Percentiles rank a stretch among this genome's conserved stretches.
phyloP scores from a whole-genome alignment of 2,113 vertebrate genomes.

The Engraulis encrasicolus region DNA sequence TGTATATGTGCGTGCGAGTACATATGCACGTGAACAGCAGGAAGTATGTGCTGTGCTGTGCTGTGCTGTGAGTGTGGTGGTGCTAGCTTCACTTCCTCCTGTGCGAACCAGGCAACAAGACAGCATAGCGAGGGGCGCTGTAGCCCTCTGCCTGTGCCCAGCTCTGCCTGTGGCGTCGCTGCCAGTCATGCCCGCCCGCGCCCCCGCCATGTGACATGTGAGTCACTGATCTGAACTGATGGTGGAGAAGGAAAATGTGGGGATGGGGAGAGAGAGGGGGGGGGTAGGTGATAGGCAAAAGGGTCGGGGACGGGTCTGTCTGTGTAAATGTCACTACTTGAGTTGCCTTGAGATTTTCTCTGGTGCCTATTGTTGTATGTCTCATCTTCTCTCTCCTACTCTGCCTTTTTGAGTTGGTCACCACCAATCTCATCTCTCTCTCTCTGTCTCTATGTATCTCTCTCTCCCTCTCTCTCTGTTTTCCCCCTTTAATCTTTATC shows the following conservation, averaged over 20 bases:
- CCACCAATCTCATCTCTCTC: no score
- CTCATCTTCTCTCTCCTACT: not conserved
- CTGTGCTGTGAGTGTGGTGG: not conserved
- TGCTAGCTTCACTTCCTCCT: constrained; percentile 5
- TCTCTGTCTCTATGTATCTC: no score
- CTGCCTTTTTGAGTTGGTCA: no score
- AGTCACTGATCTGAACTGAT: constrained; percentile 1
- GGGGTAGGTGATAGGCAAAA: not conserved
- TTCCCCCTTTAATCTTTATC: not conserved
- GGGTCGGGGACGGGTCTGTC: not conserved
- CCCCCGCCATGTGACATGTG: not conserved
- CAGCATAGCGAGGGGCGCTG: no score
- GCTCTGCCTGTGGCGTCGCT: not conserved
- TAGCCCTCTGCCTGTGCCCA: not conserved
- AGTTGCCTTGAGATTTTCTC: not conserved
- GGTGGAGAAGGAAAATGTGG: not conserved
- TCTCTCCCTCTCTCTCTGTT: not conserved
- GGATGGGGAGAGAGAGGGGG: not conserved
- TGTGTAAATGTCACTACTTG: constrained; percentile 1
- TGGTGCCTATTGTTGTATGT: not conserved
- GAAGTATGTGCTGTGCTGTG: not conserved
- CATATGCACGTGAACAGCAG: not conserved
- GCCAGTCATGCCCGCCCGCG: no score
- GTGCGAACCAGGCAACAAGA: no score
- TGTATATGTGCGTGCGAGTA: not conserved